phyloP scores from a whole-genome alignment of 2,113 vertebrate genomes.

The Microcebus jonahi region DNA sequence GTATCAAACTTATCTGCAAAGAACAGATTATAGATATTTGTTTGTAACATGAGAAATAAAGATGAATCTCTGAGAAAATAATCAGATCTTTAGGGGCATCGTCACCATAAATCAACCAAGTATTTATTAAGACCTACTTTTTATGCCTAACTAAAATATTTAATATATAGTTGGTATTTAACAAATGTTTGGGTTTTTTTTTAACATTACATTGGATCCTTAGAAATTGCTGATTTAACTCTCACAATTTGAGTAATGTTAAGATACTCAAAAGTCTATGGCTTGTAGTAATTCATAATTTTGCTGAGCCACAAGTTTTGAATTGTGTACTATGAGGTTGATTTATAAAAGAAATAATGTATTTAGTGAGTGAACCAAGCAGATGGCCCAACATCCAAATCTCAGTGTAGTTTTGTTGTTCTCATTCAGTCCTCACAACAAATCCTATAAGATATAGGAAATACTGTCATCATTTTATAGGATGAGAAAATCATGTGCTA shows the following conservation, averaged over 20 bases:
- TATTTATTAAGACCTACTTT: conserved; percentile 40
- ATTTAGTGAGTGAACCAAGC: conserved; percentile 6
- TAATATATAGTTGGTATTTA: not conserved
- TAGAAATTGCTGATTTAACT: conserved; percentile 4
- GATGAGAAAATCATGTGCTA: not conserved
- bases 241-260: conserved; percentile 40
- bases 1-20: conserved; percentile 31
- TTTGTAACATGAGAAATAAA: conserved; percentile 49
- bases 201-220: not conserved
- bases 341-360: not conserved
- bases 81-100: not conserved
- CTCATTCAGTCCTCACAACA: not conserved
- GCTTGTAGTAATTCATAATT: not conserved
- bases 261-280: conserved; percentile 23
- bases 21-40: conserved; percentile 36
- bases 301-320: not conserved
- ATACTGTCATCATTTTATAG: not conserved
- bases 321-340: not conserved
- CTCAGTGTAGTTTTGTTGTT: not conserved
- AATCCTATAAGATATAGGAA: not conserved
- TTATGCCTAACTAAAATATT: not conserved
- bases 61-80: conserved; percentile 13
- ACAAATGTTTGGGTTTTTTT: not conserved
- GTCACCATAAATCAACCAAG: not conserved
- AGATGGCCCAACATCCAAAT: not conserved